Base-by-base conservation (phyloP, 2,888 invertebrate genomes). In the Lycaena phlaeas region DNA sequence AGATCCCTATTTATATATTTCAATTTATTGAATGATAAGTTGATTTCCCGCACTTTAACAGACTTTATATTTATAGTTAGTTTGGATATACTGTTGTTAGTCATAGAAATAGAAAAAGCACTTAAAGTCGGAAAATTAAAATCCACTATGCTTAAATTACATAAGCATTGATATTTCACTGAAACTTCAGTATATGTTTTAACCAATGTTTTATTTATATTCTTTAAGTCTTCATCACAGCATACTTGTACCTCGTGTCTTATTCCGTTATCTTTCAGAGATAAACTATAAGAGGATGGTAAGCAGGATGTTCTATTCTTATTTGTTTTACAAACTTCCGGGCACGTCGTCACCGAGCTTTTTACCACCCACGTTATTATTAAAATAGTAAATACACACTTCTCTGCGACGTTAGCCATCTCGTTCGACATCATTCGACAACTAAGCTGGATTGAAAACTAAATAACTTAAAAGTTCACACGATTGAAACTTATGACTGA, bases 1-100 rank as follows among this genome's bases (percentile, higher is more conserved):
- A 85, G 65, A 27, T 81, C 78, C 54, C 77, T 84, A 48, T 64
- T 82, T 47, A 90, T 66, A 44, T 67, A 67, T 54, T 71, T 68
- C 50, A 91, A 70, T 54, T 69, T 68, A 61, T 91, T 91, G 41
- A 64, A 63, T 11, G 90, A 89, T 50, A 90, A 64, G 68, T 91
- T 89, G 50, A 92, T 69, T 48, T 78, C 69, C 54, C 82, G 74
- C 46, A 91, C 62, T 51, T 76, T 79, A 49, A 61, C 61, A 34
- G 53, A 47, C 46, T 65, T 73, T 3, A 76, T 52, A 42, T 64
- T 69, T 15, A 84, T 60, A 39, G 53, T 64, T 50, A 81, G 61
- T 51, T 67, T 62, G 14, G 50, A 47, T 27, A 82, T 60, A 44
- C 58, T 72, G 48, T 71, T 77, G 52, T 78, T 76, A 52, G 52